Evolutionary conservation across 2,113 vertebrate species (phyloP).

Genomic region (Sciurus niger): DNA sequence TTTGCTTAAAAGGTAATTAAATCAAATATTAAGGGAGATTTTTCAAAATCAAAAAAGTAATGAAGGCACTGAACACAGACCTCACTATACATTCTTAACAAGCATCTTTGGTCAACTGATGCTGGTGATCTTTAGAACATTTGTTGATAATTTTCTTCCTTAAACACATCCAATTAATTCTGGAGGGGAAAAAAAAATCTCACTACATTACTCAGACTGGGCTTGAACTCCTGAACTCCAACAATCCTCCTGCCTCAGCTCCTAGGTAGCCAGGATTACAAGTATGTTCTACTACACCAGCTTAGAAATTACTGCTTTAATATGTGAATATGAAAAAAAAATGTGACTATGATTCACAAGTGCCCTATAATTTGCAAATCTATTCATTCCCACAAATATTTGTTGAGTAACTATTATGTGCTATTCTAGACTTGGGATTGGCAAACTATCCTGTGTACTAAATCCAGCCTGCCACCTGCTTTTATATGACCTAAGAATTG

Average conservation of each 20-base stretch:
- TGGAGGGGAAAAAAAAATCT: not conserved
- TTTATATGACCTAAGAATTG: not conserved
- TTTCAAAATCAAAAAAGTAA: constrained; percentile 24
- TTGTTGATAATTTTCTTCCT: constrained; percentile 7
- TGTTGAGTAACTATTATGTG: not conserved
- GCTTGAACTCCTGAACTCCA: not conserved
- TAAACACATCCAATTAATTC: not conserved
- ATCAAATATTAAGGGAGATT: constrained; percentile 30
- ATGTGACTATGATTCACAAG: not conserved
- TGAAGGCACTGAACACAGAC: not conserved
- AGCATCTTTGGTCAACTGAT: too few relatives aligned
- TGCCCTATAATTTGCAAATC: not conserved
- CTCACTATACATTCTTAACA: not conserved
- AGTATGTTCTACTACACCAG: not conserved
- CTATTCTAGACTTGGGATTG: not conserved
- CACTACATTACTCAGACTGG: not conserved
- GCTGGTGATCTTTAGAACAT: too few relatives aligned
- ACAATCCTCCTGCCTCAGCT: not conserved
- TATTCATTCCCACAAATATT: constrained; percentile 10
- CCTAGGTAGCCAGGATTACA: too few relatives aligned
- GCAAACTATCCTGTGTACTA: not conserved
- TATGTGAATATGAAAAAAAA: not conserved
- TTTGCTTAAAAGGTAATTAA: constrained; percentile 36
- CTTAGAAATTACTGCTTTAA: not conserved
- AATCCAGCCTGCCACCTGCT: not conserved